A percentile compares a stretch with the other conserved stretches of the same genome.
These are phyloP conservation scores for Tholera decimalis DNA, from an alignment of 2,888 invertebrate genomes.

Conservation along the genomic window DNA sequence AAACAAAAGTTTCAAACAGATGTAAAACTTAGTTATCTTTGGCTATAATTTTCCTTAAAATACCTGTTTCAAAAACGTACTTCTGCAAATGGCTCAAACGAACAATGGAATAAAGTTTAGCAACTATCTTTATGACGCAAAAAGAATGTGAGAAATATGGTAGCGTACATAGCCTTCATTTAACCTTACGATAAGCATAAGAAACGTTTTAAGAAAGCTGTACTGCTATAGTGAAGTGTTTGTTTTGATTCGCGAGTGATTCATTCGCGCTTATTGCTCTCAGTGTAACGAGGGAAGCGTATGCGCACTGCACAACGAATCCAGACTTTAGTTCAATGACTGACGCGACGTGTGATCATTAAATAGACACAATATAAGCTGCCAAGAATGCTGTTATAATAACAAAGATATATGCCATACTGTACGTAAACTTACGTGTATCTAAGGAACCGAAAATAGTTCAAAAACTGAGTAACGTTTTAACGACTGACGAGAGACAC, in stretches of 20 bases:
- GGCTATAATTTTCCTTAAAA: conserved; percentile 40
- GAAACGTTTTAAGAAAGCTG: conserved; percentile 23
- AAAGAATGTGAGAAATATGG: conserved; percentile 19
- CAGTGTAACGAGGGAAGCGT: conserved; percentile 53
- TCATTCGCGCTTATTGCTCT: conserved; percentile 57
- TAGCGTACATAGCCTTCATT: conserved; percentile 14
- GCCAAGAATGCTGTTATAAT: conserved; percentile 66
- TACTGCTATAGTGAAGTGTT: conserved; percentile 44
- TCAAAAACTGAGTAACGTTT: conserved; percentile 55
- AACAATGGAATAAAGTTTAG: conserved; percentile 51
- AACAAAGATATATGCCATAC: conserved; percentile 54
- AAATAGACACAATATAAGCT: conserved; percentile 67
- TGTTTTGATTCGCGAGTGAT: conserved; percentile 60
- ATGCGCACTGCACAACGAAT: conserved; percentile 55
- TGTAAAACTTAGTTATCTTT: conserved; percentile 39
- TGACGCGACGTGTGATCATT: conserved; percentile 64
- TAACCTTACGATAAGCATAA: conserved; percentile 9
- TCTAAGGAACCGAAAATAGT: conserved; percentile 55
- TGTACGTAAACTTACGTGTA: conserved; percentile 37
- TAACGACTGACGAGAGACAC: conserved; percentile 58
- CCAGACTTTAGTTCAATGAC: conserved; percentile 67
- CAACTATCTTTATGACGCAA: conserved; percentile 47
- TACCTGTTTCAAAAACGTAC: conserved; percentile 35
- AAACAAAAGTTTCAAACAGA: conserved; percentile 27
- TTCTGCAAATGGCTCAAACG: conserved; percentile 33